Conservation (phyloP, 92 coral and sea anemone genomes). For the Epizoanthus scotinus region DNA sequence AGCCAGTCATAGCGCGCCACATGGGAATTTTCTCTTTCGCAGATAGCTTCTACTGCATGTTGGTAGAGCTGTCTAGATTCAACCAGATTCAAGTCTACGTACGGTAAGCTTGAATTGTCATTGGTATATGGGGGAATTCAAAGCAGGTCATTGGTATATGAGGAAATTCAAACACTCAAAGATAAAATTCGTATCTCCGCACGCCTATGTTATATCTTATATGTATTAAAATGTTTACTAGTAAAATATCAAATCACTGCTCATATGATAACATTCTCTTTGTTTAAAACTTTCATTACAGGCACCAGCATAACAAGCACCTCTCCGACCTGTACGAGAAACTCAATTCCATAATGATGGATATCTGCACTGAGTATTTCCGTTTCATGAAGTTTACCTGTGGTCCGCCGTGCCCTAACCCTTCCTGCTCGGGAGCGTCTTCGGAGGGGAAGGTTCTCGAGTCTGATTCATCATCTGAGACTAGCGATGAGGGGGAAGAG, state of each 20-base stretch:
- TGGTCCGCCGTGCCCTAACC: slow-evolving; percentile 74
- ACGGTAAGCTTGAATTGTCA: slow-evolving; percentile 39
- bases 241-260: too few relatives aligned
- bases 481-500: slow-evolving; percentile 49
- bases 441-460: slow-evolving; percentile 48
- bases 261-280: too few relatives aligned
- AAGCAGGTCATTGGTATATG: too few relatives aligned
- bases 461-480: slow-evolving; percentile 51
- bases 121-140: too few relatives aligned
- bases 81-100: slow-evolving; percentile 64
- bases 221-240: too few relatives aligned
- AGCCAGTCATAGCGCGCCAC: slow-evolving; percentile 48
- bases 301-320: slow-evolving; percentile 50
- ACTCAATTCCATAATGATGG: slow-evolving; percentile 47
- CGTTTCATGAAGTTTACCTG: slow-evolving; percentile 58
- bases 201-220: too few relatives aligned
- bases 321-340: slow-evolving; percentile 47
- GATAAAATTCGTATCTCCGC: not conserved
- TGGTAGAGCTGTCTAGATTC: slow-evolving; percentile 37
- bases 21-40: slow-evolving; percentile 72
- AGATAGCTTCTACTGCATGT: slow-evolving; percentile 59
- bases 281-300: not conserved
- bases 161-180: too few relatives aligned
- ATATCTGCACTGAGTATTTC: slow-evolving; percentile 68
- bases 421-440: slow-evolving; percentile 67